Evolutionary conservation across 1,140 invertebrate genomes (phyloP), one percentile per base, ranked within the genome.

Genomic region (Cotesia typhae): DNA sequence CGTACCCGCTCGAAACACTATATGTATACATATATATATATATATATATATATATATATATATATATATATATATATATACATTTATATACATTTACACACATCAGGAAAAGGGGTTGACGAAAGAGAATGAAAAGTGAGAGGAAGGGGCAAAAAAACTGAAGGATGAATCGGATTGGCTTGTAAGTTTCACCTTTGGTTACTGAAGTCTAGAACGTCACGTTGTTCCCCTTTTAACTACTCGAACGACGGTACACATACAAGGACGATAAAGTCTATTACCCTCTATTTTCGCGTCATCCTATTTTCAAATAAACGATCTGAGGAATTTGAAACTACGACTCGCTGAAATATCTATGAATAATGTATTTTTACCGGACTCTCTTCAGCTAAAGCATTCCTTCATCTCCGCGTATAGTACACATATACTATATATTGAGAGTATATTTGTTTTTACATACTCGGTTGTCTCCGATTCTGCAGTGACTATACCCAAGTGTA

Each of bases 231-330:
- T 35, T 59, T 20, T 17, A 20, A 59, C 57, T 6, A 59, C 57
- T 59, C 57, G 28, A 20, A 17, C 57, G 57, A 20, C 57, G 28
- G 9, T 7, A 47, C 20, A 14, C 17, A 14, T 2, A 20, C 20
- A 9, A 28, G 14, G 0, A 7, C 20, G 20, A 28, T 17, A 20
- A 59, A 59, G 57, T 59, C 57, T 59, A 55, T 55, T 55, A 55
- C 53, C n/a, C 53, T 55, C 53, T 55, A 59, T 59, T 59, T 59
- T 59, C 57, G 28, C 57, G 57, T 59, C 57, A 59, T 20, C 14
- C 57, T 59, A 59, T 59, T 59, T 59, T 59, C 57, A 28, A 59
- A 59, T 59, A 59, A 59, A 59, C 57, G 17, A 20, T 59, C 17
- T 9, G 57, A 28, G 1, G 57, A 59, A 28, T 59, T 28, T 17